Percentiles rank a stretch among this genome's conserved stretches.
phyloP scores from a whole-genome alignment of 2,113 vertebrate species.

The Phalacrocorax carbo region DNA sequence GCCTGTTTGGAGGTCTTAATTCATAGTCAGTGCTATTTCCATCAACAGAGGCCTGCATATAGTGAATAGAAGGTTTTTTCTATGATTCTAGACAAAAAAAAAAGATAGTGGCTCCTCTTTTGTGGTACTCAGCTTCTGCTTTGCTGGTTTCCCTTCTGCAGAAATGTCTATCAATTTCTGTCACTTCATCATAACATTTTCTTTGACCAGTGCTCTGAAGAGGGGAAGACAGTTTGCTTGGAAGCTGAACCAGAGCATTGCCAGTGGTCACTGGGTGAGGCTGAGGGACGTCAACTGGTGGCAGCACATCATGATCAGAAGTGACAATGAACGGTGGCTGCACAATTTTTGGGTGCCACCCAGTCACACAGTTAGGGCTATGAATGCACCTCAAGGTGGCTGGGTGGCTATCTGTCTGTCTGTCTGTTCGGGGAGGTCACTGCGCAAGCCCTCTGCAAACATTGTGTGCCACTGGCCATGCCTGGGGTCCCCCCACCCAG shows the following conservation, averaged over 20 bases:
- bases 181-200: background rate
- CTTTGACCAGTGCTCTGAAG: background rate
- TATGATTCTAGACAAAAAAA: background rate
- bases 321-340: background rate
- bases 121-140: background rate
- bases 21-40: rapidly evolving
- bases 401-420: background rate
- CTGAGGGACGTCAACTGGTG: background rate
- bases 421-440: too few species aligned
- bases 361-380: background rate
- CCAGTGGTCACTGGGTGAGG: background rate
- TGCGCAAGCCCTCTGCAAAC: background rate
- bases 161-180: background rate
- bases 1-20: background rate
- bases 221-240: background rate
- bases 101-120: background rate
- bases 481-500: background rate
- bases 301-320: background rate
- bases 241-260: background rate
- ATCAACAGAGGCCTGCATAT: background rate
- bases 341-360: background rate
- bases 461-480: background rate
- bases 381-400: rapidly evolving
- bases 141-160: background rate
- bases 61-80: background rate